Conservation (phyloP, 2,113 vertebrate species). For the Macroglossus sobrinus region DNA sequence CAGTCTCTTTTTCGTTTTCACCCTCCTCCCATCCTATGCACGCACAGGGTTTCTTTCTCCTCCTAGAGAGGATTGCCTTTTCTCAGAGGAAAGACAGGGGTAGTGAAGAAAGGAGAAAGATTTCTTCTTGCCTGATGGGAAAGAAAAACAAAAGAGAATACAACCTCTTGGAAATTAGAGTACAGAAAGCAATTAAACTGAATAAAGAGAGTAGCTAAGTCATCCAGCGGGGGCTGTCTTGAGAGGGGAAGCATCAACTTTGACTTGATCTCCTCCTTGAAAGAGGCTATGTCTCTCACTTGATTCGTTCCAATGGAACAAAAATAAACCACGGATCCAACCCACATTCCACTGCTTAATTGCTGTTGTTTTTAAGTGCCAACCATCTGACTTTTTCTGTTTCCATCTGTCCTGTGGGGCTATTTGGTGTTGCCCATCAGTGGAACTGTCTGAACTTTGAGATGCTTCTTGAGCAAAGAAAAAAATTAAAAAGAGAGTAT, state of each 20-base stretch:
- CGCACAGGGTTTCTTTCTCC: constrained; percentile 64
- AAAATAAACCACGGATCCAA: constrained; percentile 59
- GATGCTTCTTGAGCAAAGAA: not conserved
- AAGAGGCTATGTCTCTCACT: constrained; percentile 76
- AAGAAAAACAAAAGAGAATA: not conserved
- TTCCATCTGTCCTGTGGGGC: constrained; percentile 62
- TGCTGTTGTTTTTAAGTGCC: constrained; percentile 77
- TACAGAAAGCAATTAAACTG: constrained; percentile 42
- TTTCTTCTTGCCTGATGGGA: not conserved
- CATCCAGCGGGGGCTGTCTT: not conserved
- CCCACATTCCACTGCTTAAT: constrained; percentile 81
- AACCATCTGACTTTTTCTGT: constrained; percentile 65
- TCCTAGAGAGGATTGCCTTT: constrained; percentile 8
- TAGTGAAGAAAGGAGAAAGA: constrained; percentile 17
- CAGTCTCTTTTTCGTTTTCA: not conserved
- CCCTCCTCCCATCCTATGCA: constrained; percentile 58
- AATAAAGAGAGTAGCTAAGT: constrained; percentile 28
- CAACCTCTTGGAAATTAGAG: constrained; percentile 17
- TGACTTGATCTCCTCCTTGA: constrained; percentile 60
- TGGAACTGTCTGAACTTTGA: constrained; percentile 55
- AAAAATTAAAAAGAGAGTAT: not conserved
- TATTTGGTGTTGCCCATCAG: constrained; percentile 44
- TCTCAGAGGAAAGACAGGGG: not conserved
- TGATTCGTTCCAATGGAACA: constrained; percentile 68
- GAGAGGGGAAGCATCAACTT: constrained; percentile 64